Evolutionary conservation across 2,797 vertebrate species (phyloP), one percentile per base, ranked within the genome.

Genomic region (Bufotes viridis): DNA sequence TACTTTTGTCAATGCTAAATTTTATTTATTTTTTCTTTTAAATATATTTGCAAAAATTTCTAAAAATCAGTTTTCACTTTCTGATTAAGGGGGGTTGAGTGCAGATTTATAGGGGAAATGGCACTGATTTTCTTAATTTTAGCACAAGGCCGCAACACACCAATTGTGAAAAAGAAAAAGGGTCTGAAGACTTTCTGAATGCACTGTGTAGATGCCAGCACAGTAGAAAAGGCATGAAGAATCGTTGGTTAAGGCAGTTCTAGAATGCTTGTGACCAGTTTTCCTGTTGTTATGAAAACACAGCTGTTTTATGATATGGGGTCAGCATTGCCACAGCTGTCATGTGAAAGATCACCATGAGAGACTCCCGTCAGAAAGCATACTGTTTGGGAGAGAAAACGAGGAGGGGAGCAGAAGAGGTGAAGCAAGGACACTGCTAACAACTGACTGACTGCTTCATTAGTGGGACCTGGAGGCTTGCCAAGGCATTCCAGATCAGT

Each of bases 381-480:
- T 82, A 75, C 85, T 67, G 61, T 79, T 88, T 57, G 83, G 90
- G 86, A 70, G 90, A 85, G 49, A 11, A 20, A n/a, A 74, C 51
- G 42, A 89, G 0, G 20, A 18, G 6, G 82, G 87, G 78, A 88
- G 74, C 84, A 90, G 82, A 63, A 86, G 90, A 93, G 88, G 88
- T 90, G 87, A 93, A 89, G 53, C 88, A 85, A 22, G 81, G 84
- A 91, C 58, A 80, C 84, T 78, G 63, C n/a, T 3, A n/a, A 88
- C 87, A 85, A 70, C 82, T 92, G 90, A 67, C 84, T 92, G 90
- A 93, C 85, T 93, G 60, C 89, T 94, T 94, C 91, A 92, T 90
- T 93, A 93, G 88, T 75, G 91, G 76, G 84, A 82, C 57, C 87
- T 94, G 93, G 91, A 93, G 17, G 42, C 14, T 15, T 65, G 90